Base-by-base conservation (phyloP, 2,113 vertebrate species). In the Brachirus orientalis region DNA sequence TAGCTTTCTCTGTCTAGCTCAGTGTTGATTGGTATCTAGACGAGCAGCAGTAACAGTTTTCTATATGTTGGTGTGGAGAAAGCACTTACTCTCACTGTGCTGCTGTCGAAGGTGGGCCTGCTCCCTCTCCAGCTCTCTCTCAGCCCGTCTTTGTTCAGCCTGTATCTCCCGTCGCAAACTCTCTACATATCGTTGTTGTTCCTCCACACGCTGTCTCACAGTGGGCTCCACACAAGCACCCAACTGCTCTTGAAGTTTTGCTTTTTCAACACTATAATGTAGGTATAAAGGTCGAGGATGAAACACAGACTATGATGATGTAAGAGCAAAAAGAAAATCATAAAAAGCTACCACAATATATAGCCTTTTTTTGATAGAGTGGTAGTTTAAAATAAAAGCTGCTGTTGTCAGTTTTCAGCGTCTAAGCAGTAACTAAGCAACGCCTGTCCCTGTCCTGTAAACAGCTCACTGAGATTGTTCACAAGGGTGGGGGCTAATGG, bases 121-220 rank as follows among this genome's bases (percentile, higher is more conserved):
- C 69, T 95, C 94, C 35, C 90, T 86, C 62, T 96, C 92, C 72
- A 95, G 91, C 46, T 96, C 95, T 76, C 1, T 88, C 64, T 97
- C 94, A 38, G 93, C 92, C 85, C 85, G 85, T 69, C 88, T 92
- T 76, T 96, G 95, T 73, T 94, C 95, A 59, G 70, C 80, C 72
- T 93, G 86, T 60, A 97, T 96, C 78, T 94, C 94, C 60, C 94
- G 93, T 41, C 93, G 91, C 79, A 96, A 87, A 77, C 90, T 88
- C 71, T 96, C 92, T 72, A 96, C 87, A 1, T 87, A 95, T 38
- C 80, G 66, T 83, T 94, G 94, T 86, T 95, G 95, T 66, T 78
- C 88, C 74, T 90, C 87, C 62, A 93, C 67, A 2, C 63, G 75
- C 80, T 84, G 89, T 84, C 50, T 93, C 80, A 82, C 91, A 69